These are phyloP conservation scores for Brachionus paranguensis DNA, from an alignment of 1,140 invertebrate genomes.

Conservation along the genomic window DNA sequence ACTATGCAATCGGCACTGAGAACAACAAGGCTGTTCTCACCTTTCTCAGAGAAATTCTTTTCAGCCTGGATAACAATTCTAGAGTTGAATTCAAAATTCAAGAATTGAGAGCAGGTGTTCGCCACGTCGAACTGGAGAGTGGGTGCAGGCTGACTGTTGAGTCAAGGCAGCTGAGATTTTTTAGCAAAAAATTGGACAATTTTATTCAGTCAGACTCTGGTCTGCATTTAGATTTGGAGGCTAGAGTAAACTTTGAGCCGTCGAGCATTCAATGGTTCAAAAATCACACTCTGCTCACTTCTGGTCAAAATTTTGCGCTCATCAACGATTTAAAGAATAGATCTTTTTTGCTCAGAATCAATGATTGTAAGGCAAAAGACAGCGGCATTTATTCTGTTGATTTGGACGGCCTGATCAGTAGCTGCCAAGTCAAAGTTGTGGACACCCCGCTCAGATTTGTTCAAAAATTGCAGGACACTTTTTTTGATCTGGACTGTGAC, in stretches of 20 bases:
- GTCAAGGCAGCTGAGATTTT: background rate
- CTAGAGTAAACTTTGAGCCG: constrained; percentile 11
- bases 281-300: background rate
- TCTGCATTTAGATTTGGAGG: constrained; percentile 24
- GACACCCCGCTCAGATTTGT: constrained; percentile 8
- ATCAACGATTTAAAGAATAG: background rate
- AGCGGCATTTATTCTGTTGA: constrained; percentile 16
- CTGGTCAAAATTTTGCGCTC: background rate
- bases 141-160: background rate
- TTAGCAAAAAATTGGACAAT: constrained; percentile 19
- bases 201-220: background rate
- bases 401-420: background rate
- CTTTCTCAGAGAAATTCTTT: background rate
- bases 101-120: background rate
- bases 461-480: constrained; percentile 4
- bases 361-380: background rate
- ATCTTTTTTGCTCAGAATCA: background rate
- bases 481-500: constrained; percentile 11
- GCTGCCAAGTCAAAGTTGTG: background rate
- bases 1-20: background rate
- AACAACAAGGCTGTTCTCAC: background rate
- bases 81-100: constrained; percentile 12
- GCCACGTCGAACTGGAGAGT: background rate
- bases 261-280: background rate
- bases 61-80: background rate